Percentiles rank a stretch among this genome's conserved stretches.
Evolutionary conservation across 1,140 invertebrate genomes (phyloP).

Genomic region (Drosophila repletoides): DNA sequence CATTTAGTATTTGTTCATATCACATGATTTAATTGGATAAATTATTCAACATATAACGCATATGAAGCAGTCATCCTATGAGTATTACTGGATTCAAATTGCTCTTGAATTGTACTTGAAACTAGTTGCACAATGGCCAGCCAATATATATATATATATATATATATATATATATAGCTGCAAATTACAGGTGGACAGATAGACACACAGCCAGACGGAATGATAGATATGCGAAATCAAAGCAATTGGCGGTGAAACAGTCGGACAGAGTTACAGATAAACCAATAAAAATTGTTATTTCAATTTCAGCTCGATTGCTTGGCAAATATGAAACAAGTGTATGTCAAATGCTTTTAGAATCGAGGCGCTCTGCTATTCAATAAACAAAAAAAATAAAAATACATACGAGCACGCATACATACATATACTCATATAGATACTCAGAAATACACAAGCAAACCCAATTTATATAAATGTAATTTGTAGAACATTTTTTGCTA

Average conservation of each 20-base stretch:
- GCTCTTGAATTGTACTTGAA: slow-evolving; percentile 15
- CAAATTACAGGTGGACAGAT: not conserved
- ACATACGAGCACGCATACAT: not conserved
- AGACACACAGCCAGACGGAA: not conserved
- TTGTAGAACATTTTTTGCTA: slow-evolving; percentile 56
- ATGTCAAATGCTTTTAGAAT: slow-evolving; percentile 50
- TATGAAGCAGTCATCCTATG: not conserved
- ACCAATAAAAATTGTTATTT: slow-evolving; percentile 66
- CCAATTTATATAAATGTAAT: slow-evolving; percentile 57
- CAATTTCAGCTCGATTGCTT: slow-evolving; percentile 73
- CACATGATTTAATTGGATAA: slow-evolving; percentile 25
- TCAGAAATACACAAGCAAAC: slow-evolving; percentile 19
- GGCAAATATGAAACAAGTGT: slow-evolving; percentile 65
- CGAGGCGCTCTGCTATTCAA: slow-evolving; percentile 56
- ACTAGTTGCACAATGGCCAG: slow-evolving; percentile 12
- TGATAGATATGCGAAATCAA: slow-evolving; percentile 10
- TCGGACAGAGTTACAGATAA: slow-evolving; percentile 48
- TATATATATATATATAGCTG: not conserved
- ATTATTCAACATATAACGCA: slow-evolving; percentile 22
- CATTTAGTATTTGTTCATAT: slow-evolving; percentile 26
- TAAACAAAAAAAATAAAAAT: slow-evolving; percentile 19
- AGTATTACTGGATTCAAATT: slow-evolving; percentile 21
- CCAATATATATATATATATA: slow-evolving; percentile 3
- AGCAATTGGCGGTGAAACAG: slow-evolving; percentile 16
- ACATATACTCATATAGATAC: slow-evolving; percentile 1